Percentiles rank a stretch among this genome's conserved stretches.
These are phyloP conservation scores for Eurosta solidaginis DNA, from an alignment of 1,140 invertebrate species.

Conservation along the genomic window DNA sequence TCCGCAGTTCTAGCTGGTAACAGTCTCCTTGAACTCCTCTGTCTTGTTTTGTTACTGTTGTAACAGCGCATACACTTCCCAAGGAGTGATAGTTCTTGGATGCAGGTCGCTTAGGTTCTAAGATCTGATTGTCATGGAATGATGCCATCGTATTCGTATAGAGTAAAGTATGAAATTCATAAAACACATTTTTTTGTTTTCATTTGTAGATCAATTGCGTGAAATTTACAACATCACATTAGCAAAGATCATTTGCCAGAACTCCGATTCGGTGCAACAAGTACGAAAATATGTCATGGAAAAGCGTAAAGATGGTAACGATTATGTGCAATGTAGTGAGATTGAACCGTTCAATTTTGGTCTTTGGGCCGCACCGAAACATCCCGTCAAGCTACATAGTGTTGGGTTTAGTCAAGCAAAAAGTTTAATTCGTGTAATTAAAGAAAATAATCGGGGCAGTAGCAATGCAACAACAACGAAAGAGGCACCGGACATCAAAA, in stretches of 20 bases:
- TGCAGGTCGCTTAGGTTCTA: no score
- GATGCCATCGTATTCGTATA: no score
- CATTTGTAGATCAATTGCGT: slow-evolving; percentile 72
- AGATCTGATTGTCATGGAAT: no score
- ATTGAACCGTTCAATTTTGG: slow-evolving; percentile 65
- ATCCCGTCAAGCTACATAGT: slow-evolving; percentile 37
- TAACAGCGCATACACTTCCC: no score
- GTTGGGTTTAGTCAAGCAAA: slow-evolving; percentile 37
- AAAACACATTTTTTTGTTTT: not conserved
- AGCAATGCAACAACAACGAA: not conserved
- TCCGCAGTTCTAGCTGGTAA: no score
- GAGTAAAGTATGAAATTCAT: no score
- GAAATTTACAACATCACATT: slow-evolving; percentile 85
- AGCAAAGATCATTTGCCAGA: slow-evolving; percentile 87
- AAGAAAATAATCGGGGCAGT: not conserved
- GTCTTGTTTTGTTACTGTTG: no score
- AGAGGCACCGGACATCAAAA: not conserved
- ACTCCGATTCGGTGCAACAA: slow-evolving; percentile 73
- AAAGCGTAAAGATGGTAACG: slow-evolving; percentile 65
- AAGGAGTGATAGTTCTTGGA: no score
- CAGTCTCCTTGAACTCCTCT: no score
- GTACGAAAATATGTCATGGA: slow-evolving; percentile 81
- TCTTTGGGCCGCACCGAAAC: slow-evolving; percentile 62
- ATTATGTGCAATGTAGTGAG: slow-evolving; percentile 67
- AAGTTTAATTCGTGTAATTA: slow-evolving; percentile 41